These are phyloP conservation scores for Meles meles DNA, from an alignment of 2,113 vertebrate genomes.

Conservation along the genomic window DNA sequence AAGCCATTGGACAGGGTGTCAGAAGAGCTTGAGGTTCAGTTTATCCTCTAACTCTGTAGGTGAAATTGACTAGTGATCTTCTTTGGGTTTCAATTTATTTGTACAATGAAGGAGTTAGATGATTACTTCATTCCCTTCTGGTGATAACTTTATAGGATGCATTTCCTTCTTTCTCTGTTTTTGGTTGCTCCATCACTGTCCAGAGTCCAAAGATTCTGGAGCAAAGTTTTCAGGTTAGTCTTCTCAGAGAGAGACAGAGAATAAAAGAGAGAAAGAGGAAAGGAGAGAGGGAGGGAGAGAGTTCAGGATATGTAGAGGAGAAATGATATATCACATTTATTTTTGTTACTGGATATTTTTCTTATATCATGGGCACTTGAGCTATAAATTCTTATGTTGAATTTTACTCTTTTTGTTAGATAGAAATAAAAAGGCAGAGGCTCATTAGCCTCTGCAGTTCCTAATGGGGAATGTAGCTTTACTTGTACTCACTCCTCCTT, in stretches of 20 bases:
- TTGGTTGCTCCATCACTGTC: neutral
- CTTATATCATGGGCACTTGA: neutral
- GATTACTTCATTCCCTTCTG: neutral
- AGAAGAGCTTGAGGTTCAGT: neutral
- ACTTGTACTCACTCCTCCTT: constrained; percentile 66
- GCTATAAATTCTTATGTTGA: neutral
- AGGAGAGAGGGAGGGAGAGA: neutral
- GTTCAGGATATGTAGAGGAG: neutral
- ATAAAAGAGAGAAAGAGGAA: neutral
- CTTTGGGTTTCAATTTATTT: neutral
- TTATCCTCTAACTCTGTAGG: neutral
- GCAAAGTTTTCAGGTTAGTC: neutral
- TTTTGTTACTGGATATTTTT: neutral
- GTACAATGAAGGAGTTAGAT: neutral
- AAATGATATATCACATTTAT: neutral
- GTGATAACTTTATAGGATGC: neutral
- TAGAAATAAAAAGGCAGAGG: neutral
- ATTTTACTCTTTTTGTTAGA: constrained; percentile 38
- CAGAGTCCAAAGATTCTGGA: neutral
- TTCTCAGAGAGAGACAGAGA: neutral
- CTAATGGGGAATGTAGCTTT: neutral
- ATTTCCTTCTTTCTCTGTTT: neutral
- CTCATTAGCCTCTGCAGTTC: too few relatives aligned
- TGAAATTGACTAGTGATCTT: neutral
- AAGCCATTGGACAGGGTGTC: neutral